Evolutionary conservation across 2,797 vertebrate species (phyloP).

Genomic region (Simalia tracyae): DNA sequence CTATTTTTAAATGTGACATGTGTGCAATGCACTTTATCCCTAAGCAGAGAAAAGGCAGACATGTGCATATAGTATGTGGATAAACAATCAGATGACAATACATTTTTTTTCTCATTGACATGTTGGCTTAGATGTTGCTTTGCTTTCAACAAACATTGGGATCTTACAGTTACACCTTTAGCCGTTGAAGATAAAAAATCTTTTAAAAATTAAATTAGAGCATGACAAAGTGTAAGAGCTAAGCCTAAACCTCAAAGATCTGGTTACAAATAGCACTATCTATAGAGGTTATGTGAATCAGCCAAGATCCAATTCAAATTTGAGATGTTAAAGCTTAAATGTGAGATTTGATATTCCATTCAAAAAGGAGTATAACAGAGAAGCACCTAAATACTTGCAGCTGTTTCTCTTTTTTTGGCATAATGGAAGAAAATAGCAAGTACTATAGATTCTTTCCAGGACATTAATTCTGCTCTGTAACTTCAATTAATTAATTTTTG

Average conservation of each 20-base stretch:
- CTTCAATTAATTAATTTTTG: too few relatives aligned
- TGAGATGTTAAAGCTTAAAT: background rate
- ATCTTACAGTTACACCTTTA: background rate
- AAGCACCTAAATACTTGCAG: background rate
- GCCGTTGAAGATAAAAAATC: background rate
- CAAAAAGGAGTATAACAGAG: background rate
- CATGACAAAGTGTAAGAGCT: background rate
- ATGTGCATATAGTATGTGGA: background rate
- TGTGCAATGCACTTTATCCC: background rate
- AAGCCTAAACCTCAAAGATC: background rate
- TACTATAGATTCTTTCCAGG: too few relatives aligned
- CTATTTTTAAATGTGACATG: background rate
- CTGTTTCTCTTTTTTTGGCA: background rate
- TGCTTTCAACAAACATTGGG: background rate
- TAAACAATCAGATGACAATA: background rate
- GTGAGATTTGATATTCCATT: background rate
- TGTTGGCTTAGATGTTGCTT: background rate
- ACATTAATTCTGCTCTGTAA: background rate
- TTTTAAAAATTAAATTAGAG: background rate
- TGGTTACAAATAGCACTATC: background rate
- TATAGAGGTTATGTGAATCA: background rate
- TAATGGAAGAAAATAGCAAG: background rate
- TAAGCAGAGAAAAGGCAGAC: background rate
- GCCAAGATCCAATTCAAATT: background rate
- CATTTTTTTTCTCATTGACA: background rate